A percentile compares a stretch with the other conserved stretches of the same genome.
These are phyloP conservation scores for Phaethornis superciliosus DNA, from an alignment of 2,113 vertebrate species.

Conservation along the genomic window DNA sequence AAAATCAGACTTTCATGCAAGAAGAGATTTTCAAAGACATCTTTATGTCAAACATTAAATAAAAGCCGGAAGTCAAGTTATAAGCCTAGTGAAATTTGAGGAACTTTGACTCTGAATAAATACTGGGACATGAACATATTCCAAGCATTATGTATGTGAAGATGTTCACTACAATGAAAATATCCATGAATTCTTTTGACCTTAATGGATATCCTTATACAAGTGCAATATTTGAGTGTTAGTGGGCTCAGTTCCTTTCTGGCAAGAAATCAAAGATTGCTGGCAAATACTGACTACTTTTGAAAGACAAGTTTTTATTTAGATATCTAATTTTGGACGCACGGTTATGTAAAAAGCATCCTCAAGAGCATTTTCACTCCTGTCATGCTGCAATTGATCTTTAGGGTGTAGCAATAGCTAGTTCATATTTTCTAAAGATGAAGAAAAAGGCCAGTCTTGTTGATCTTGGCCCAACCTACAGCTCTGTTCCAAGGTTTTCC, in stretches of 20 bases:
- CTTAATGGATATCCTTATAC: background rate
- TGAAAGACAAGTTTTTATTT: conserved; percentile 23
- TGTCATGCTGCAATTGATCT: background rate
- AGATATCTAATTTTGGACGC: background rate
- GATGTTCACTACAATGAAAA: background rate
- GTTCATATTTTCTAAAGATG: background rate
- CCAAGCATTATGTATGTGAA: background rate
- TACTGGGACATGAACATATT: background rate
- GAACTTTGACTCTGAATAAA: background rate
- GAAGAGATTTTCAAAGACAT: background rate
- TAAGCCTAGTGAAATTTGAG: background rate
- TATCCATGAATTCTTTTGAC: background rate
- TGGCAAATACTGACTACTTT: background rate
- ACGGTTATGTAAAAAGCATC: background rate
- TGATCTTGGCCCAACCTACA: background rate
- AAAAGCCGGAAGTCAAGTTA: background rate
- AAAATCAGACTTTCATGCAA: background rate
- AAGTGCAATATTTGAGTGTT: background rate
- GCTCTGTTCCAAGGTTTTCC: background rate
- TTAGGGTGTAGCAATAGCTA: background rate
- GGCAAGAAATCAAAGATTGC: conserved; percentile 25
- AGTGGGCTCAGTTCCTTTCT: background rate
- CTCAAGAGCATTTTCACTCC: background rate
- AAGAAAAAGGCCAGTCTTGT: background rate
- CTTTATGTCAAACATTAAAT: background rate